Percentiles rank a stretch among this genome's conserved stretches.
These are phyloP conservation scores for Stegodyphus mimosarum DNA, from an alignment of 1,140 invertebrate species.

Conservation along the genomic window DNA sequence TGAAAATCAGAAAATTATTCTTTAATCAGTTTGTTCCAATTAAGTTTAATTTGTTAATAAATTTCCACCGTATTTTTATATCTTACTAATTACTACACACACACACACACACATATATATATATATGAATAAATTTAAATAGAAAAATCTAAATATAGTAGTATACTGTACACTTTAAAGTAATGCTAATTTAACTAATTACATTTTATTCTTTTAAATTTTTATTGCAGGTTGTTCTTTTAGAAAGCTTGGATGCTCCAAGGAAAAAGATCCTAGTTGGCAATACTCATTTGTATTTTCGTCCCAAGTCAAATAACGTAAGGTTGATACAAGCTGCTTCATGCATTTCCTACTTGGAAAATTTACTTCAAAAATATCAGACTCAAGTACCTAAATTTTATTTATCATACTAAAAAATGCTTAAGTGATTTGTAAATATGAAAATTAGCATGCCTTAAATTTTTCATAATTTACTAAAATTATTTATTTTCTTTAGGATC, in stretches of 20 bases:
- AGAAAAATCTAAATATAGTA: too few relatives aligned
- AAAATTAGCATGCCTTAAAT: too few relatives aligned
- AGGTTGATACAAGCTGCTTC: constrained; percentile 76
- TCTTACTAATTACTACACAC: too few relatives aligned
- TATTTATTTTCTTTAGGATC: constrained; percentile 70
- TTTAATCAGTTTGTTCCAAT: too few relatives aligned
- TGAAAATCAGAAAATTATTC: too few relatives aligned
- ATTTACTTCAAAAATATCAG: constrained; percentile 73
- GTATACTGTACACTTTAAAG: too few relatives aligned
- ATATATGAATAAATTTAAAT: too few relatives aligned
- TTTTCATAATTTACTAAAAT: not conserved
- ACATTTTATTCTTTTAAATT: not conserved
- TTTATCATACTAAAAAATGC: not conserved
- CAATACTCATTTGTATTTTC: constrained; percentile 94
- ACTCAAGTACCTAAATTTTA: constrained; percentile 18
- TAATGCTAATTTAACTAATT: too few relatives aligned
- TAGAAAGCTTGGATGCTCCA: constrained; percentile 74
- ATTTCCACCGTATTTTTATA: too few relatives aligned
- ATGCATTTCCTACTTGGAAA: constrained; percentile 66
- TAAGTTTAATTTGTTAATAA: too few relatives aligned
- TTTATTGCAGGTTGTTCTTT: constrained; percentile 71
- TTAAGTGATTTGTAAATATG: too few relatives aligned
- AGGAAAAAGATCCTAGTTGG: constrained; percentile 74
- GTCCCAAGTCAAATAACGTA: constrained; percentile 88
- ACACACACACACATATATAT: too few relatives aligned